phyloP scores from a whole-genome alignment of 2,888 invertebrate genomes.

The Parthenolecanium corni region DNA sequence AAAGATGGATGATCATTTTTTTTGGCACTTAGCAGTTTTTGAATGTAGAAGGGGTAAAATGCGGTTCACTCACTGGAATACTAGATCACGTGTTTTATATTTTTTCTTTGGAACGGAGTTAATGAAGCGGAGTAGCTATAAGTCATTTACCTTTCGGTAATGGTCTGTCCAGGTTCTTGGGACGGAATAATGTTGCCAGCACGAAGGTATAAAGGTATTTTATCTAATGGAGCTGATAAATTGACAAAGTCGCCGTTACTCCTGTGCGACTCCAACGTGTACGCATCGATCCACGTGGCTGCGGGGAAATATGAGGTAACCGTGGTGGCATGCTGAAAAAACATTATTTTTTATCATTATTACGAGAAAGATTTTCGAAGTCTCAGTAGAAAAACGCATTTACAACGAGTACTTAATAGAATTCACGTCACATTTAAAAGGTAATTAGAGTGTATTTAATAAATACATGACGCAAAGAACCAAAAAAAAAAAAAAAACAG shows the following conservation, averaged over 20 bases:
- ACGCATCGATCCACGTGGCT: constrained; percentile 57
- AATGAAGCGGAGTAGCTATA: too few relatives aligned
- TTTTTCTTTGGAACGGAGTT: too few relatives aligned
- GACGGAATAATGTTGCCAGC: constrained; percentile 61
- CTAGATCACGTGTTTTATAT: too few relatives aligned
- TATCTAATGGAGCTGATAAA: constrained; percentile 49
- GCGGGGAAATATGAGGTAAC: constrained; percentile 38
- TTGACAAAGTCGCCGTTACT: constrained; percentile 30
- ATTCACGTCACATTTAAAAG: too few relatives aligned
- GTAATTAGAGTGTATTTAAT: too few relatives aligned
- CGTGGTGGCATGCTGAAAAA: constrained; percentile 14
- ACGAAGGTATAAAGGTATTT: constrained; percentile 52
- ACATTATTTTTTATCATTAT: background rate
- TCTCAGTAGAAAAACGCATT: background rate
- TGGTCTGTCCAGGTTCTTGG: constrained; percentile 53
- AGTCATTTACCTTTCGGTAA: constrained; percentile 44
- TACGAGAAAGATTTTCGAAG: background rate
- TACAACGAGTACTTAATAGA: background rate
- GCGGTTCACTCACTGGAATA: background rate
- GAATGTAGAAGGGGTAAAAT: background rate
- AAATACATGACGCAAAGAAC: too few relatives aligned
- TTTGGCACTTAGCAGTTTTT: too few relatives aligned
- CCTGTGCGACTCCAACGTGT: constrained; percentile 40
- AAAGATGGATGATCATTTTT: too few relatives aligned
- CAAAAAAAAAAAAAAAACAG: too few relatives aligned